Base-by-base conservation (phyloP, 2,888 invertebrate species). In the Rhingia rostrata region DNA sequence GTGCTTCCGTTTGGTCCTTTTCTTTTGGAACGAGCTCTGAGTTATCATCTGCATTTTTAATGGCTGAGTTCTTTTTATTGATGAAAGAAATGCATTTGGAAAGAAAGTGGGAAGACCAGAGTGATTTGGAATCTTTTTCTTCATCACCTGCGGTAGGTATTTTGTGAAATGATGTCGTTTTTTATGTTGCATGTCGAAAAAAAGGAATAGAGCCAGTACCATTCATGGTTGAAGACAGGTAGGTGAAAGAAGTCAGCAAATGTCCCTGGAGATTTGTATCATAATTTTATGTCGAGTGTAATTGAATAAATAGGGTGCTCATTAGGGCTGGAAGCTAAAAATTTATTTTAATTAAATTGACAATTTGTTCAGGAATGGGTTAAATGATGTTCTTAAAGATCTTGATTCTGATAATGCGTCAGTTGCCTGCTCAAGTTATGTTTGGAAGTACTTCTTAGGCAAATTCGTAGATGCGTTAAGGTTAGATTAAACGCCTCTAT, bases 131-230 rank as follows among this genome's bases (percentile, higher is more conserved):
- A 14, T 33, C 39, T 45, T 54, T 67, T 6, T 0, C 35, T 47
- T 30, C 56, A 35, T 56, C 67, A 67, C 67, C 67, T 67, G 67
- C 67, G 67, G 67, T 67, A 67, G 67, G 67, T 67, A 67, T 33
- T 45, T 9, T 1, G 30, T n/a, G 14, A 41, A 10, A 22, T 22
- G 2, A 22, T 30, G n/a, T 30, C 6, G 1, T 39, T 39, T 22
- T 45, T 33, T 45, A 7, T 22, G 45, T 45, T 45, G 4, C n/a
- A 4, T 35, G 22, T 22, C 22, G 22, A 22, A 7, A 6, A 10
- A 58, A 41, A 41, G 10, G 9, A 10, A 30, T 10, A 43, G 22
- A 4, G 1, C 4, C 30, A 49, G 0, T 32, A 4, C 6, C 33
- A 45, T 60, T 45, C 33, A 60, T 33, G 7, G 12, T 6, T 12